phyloP scores from a whole-genome alignment of 2,113 vertebrate species.

The Corapipo altera region DNA sequence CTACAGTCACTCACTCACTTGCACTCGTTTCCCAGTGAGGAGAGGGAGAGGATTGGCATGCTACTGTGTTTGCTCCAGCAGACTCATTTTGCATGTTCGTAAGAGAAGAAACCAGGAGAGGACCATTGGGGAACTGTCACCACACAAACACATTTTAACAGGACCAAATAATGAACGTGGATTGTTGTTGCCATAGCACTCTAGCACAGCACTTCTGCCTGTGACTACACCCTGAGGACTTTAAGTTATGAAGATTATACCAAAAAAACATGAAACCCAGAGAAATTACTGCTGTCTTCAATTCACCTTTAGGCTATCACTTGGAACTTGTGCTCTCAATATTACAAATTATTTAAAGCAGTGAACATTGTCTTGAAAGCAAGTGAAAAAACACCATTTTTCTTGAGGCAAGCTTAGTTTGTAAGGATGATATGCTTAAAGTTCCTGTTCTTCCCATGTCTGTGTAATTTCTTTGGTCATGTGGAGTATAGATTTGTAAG shows the following conservation, averaged over 20 bases:
- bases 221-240: background rate
- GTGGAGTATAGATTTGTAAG: background rate
- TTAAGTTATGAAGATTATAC: background rate
- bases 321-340: background rate
- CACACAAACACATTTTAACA: background rate
- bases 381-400: background rate
- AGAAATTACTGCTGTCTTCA: background rate
- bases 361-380: background rate
- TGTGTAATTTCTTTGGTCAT: background rate
- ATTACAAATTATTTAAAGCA: background rate
- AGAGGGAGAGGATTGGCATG: background rate
- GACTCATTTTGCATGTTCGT: background rate
- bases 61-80: background rate
- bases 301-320: background rate
- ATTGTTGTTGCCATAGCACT: background rate
- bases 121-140: background rate
- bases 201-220: background rate
- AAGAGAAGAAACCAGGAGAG: background rate
- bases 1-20: background rate
- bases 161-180: background rate
- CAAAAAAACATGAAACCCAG: background rate
- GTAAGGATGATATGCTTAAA: background rate
- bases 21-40: background rate
- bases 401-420: background rate
- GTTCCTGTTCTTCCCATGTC: background rate